Evolutionary conservation across 2,888 invertebrate genomes (phyloP), one percentile per base, ranked within the genome.

Genomic region (Napeogenes sylphis): DNA sequence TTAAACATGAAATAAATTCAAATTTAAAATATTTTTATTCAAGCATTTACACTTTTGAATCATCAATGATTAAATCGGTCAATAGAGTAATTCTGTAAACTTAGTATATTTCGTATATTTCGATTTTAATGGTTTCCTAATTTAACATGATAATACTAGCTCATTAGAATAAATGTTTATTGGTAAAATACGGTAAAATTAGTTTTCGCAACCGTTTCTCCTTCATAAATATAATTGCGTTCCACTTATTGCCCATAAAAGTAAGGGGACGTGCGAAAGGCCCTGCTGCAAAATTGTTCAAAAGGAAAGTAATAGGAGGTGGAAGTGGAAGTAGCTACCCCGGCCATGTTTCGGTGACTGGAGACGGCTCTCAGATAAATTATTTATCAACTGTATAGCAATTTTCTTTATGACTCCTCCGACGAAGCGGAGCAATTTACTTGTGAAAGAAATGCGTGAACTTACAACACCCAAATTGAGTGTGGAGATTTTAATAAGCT

Each of bases 321-420:
- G 80, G 83, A 84, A 86, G 85, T 83, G 82, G 82, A 81, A 77
- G 79, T 82, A 82, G 80, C 81, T 83, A 82, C 84, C 81, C 83
- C 78, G 79, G 75, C 80, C 84, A 78, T 84, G 86, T 87, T 85
- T 85, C 86, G 87, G 89, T 89, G 90, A 90, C 90, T 90, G 87
- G 88, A 83, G 85, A 84, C 85, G 85, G 87, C 89, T 89, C 85
- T 88, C 86, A 89, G 87, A 90, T 90, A 90, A 90, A 90, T 90
- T 90, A 90, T 90, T 90, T 90, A 90, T 90, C 90, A 90, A 90
- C 89, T 89, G 90, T 90, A 90, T 89, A 87, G 90, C 90, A 90
- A 90, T 90, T 90, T 90, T 90, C 90, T 90, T 90, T 90, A 90
- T 88, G 90, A 90, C 89, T 90, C 90, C 89, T 89, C 89, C 87